These are phyloP conservation scores for Syndactyla subalaris DNA, from an alignment of 2,797 vertebrate genomes.

Conservation along the genomic window DNA sequence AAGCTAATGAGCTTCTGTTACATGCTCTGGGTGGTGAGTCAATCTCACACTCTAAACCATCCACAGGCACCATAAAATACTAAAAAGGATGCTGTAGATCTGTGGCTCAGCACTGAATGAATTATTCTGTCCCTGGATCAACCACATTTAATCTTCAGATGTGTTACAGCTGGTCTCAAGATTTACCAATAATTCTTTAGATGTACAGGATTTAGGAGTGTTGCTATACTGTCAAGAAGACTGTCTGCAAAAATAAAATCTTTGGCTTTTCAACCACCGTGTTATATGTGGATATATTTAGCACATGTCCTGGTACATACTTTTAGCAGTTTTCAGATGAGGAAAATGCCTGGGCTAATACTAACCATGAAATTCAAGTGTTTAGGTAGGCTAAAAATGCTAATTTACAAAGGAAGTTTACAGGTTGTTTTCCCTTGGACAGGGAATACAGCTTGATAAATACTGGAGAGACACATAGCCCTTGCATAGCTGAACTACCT, in stretches of 20 bases:
- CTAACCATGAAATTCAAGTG: neutral
- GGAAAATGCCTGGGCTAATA: neutral
- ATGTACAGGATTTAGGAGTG: neutral
- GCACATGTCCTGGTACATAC: neutral
- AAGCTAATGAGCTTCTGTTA: neutral
- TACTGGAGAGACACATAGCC: neutral
- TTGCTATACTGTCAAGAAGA: neutral
- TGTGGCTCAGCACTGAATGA: neutral
- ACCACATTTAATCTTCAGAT: neutral
- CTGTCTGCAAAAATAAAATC: neutral
- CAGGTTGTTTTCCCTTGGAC: neutral
- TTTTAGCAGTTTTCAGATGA: neutral
- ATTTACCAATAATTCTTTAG: neutral
- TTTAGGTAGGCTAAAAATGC: neutral
- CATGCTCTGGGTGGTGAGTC: neutral
- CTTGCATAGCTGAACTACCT: neutral
- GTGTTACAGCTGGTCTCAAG: neutral
- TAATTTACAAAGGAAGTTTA: neutral
- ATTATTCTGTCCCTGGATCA: neutral
- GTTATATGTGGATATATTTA: neutral
- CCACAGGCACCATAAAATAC: neutral
- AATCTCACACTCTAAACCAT: neutral
- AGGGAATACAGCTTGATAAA: neutral
- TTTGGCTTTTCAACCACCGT: neutral
- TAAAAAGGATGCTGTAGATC: neutral